Base-by-base conservation (phyloP, 2,888 invertebrate genomes). In the Pterostichus madidus region DNA sequence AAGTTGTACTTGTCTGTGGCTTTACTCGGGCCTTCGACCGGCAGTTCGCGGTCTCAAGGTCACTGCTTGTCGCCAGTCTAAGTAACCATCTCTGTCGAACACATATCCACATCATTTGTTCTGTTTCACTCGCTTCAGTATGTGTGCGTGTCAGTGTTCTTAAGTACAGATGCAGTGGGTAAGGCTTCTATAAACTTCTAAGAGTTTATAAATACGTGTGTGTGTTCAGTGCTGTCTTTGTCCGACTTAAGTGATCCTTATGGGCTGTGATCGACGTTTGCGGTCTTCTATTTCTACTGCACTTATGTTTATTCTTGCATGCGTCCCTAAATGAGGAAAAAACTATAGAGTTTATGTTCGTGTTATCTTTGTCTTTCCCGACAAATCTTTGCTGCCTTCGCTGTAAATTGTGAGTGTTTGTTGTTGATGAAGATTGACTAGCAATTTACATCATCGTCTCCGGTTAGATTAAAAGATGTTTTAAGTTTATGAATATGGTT, bases 41-140 rank as follows among this genome's bases (percentile, higher is more conserved):
- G 17, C 64, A 64, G 64, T 64, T 64, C 64, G 64, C 64, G 64
- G 64, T 35, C 64, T 64, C 64, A 64, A 64, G 64, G 64, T 64
- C 64, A 39, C 64, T 64, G 6, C 35, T 64, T 64, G 64, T 64
- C 64, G 64, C 39, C 64, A 35, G 64, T 3, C 32, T 64, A 31
- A n/a, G 3, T 8, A 10, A 7, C 64, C 64, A 64, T 13, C 64
- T 64, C 64, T 64, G 0, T 64, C 64, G 32, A 32, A 64, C 64
- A 64, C n/a, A 64, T 35, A 15, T 11, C 5, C 39, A 13, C 0
- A 6, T 35, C 39, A 64, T 6, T 13, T 10, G n/a, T 64, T 56
- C 56, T 2, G 13, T 49, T 17, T 56, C 56, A 8, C n/a, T 35
- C 35, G 1, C 35, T 64, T 13, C 31, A 4, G 39, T 64, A 11